Percentiles rank a stretch among this genome's conserved stretches.
Evolutionary conservation across 2,113 vertebrate genomes (phyloP).

Genomic region (Eptesicus fuscus): DNA sequence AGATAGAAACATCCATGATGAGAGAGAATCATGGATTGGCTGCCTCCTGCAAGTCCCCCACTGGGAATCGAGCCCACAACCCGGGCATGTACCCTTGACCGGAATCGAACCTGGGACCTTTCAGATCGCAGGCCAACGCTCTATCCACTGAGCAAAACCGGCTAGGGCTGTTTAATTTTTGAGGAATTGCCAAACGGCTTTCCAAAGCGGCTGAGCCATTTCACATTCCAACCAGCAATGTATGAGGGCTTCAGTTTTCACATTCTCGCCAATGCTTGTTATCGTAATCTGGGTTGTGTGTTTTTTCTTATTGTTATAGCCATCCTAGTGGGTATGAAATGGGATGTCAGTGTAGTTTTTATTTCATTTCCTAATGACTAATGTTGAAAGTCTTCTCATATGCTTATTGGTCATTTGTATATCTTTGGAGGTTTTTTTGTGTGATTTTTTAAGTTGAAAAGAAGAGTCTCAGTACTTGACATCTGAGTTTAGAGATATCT

Average conservation of each 20-base stretch:
- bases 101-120: too few species aligned
- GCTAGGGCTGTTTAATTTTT: not conserved
- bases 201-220: not conserved
- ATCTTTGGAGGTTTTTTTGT: not conserved
- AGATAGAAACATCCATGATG: too few species aligned
- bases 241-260: not conserved
- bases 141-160: too few species aligned
- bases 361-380: constrained; percentile 11
- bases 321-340: not conserved
- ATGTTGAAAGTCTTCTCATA: not conserved
- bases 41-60: too few species aligned
- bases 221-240: not conserved
- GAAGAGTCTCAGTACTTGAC: not conserved
- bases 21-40: too few species aligned
- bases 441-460: not conserved
- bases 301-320: not conserved
- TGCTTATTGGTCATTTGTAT: not conserved
- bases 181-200: not conserved
- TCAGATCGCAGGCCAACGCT: too few species aligned
- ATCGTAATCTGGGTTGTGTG: not conserved
- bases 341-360: not conserved
- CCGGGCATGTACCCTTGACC: too few species aligned
- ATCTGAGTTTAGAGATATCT: not conserved
- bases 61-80: too few species aligned
- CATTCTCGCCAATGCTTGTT: not conserved